Percentiles rank a stretch among this genome's conserved stretches.
Evolutionary conservation across 2,113 vertebrate species (phyloP).

Genomic region (Grammomys surdaster): DNA sequence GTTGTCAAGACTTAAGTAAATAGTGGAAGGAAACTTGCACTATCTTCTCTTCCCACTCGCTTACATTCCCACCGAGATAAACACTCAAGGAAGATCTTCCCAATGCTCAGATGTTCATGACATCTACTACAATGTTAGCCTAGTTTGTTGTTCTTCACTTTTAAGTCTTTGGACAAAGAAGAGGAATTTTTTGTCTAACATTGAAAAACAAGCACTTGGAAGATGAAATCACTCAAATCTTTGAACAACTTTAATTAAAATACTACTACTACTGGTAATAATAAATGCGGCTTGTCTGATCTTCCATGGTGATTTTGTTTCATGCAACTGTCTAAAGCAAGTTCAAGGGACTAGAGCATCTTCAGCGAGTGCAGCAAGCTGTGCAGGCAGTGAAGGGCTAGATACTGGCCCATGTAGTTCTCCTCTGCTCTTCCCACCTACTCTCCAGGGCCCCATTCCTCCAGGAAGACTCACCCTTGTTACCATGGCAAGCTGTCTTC

Average conservation of each 20-base stretch:
- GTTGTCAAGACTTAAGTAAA: not conserved
- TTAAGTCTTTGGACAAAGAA: slow-evolving; percentile 24
- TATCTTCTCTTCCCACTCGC: slow-evolving; percentile 1
- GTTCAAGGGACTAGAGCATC: not conserved
- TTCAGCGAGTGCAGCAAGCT: too few species aligned
- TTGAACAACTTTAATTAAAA: not conserved
- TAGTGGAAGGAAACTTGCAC: not conserved
- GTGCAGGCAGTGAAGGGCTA: not conserved
- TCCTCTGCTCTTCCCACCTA: too few species aligned
- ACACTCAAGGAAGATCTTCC: not conserved
- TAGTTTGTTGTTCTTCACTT: not conserved
- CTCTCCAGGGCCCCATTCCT: not conserved
- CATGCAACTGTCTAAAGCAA: not conserved
- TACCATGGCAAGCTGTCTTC: not conserved
- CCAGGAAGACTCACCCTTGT: not conserved
- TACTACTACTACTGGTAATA: too few species aligned
- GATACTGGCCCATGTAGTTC: fast-evolving
- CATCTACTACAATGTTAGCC: not conserved
- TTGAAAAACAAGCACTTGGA: not conserved
- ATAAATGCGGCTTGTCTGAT: not conserved
- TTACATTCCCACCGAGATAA: slow-evolving; percentile 24
- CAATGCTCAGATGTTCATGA: not conserved
- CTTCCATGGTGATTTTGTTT: not conserved
- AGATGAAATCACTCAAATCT: not conserved
- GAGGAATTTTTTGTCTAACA: slow-evolving; percentile 39